Percentiles rank a stretch among this genome's conserved stretches.
These are phyloP conservation scores for Lutraria lutraria DNA, from an alignment of 2,888 invertebrate genomes.

Conservation along the genomic window DNA sequence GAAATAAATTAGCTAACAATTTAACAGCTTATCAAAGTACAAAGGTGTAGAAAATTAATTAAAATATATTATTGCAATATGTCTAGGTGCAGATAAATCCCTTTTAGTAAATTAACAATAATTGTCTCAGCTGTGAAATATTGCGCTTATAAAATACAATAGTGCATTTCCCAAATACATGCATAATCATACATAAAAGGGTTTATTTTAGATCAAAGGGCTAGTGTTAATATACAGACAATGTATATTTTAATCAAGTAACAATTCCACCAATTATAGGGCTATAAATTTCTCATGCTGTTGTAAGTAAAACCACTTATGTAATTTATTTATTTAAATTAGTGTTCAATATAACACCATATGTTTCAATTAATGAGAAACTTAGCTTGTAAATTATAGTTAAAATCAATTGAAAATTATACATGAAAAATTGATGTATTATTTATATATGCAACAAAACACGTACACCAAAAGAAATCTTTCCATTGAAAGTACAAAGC, in stretches of 20 bases:
- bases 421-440: neutral
- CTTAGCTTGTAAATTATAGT: neutral
- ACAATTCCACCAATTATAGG: neutral
- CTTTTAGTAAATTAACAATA: constrained; percentile 36
- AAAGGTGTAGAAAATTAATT: constrained; percentile 45
- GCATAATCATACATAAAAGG: constrained; percentile 20
- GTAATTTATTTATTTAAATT: neutral
- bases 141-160: neutral
- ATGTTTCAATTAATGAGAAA: neutral
- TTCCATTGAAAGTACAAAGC: neutral
- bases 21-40: constrained; percentile 33
- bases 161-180: neutral
- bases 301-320: neutral
- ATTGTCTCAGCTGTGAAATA: constrained; percentile 49
- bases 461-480: neutral
- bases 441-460: neutral
- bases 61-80: constrained; percentile 47
- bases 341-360: neutral
- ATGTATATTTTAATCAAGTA: constrained; percentile 47
- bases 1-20: constrained; percentile 33
- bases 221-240: constrained; percentile 26
- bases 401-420: neutral
- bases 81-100: constrained; percentile 51
- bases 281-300: neutral
- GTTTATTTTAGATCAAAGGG: constrained; percentile 52